These are phyloP conservation scores for Tanaodytes sp. DNA, from an alignment of 2,888 invertebrate genomes.

Conservation along the genomic window DNA sequence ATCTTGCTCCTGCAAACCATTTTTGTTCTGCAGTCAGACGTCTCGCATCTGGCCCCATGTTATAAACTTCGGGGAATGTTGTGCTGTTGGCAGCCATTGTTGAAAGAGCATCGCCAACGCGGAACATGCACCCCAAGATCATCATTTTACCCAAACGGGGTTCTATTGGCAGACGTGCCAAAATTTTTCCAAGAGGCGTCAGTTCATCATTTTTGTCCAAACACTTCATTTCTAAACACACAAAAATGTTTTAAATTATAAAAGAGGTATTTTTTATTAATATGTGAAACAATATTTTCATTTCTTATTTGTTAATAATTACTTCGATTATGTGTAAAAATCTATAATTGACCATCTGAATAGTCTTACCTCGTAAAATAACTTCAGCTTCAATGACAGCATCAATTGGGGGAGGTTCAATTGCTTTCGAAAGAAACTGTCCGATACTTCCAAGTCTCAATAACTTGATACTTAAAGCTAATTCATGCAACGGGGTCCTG, in stretches of 20 bases:
- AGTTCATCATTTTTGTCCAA: slow-evolving; percentile 89
- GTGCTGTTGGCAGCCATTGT: slow-evolving; percentile 96
- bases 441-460: slow-evolving; percentile 92
- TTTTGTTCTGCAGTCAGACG: slow-evolving; percentile 89
- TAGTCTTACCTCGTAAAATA: slow-evolving; percentile 73
- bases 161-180: slow-evolving; percentile 96
- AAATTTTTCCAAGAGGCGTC: slow-evolving; percentile 92
- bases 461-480: slow-evolving; percentile 92
- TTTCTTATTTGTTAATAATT: no score
- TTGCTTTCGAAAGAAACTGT: slow-evolving; percentile 94
- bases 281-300: no score
- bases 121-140: slow-evolving; percentile 93
- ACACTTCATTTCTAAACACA: slow-evolving; percentile 89
- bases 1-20: slow-evolving; percentile 87
- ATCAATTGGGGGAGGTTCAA: slow-evolving; percentile 97
- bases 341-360: not conserved
- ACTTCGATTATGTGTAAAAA: not conserved
- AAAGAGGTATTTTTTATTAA: no score
- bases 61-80: slow-evolving; percentile 95
- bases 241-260: no score
- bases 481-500: slow-evolving; percentile 95
- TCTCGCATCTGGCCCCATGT: slow-evolving; percentile 82
- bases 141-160: slow-evolving; percentile 98
- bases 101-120: slow-evolving; percentile 91
- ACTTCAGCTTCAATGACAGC: slow-evolving; percentile 99